Conservation (phyloP, 2,797 vertebrate species). For the Lemur catta region DNA sequence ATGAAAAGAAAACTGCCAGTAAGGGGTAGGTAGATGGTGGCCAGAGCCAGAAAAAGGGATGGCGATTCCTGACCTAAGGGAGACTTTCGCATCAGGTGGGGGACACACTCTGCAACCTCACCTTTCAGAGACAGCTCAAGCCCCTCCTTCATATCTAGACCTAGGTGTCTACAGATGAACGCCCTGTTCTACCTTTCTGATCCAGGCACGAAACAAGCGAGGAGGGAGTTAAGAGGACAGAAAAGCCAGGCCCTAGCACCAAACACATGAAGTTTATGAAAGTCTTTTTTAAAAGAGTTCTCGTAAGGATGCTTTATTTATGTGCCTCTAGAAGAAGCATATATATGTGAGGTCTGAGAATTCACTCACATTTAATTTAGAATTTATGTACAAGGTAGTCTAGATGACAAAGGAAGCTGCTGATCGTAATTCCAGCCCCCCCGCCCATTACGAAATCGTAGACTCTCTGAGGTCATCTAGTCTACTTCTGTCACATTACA, state of each 20-base stretch:
- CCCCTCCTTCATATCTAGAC: neutral
- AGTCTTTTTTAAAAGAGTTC: neutral
- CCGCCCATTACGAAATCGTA: neutral
- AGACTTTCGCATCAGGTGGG: neutral
- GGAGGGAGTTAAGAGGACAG: neutral
- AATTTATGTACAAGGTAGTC: neutral
- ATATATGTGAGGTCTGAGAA: neutral
- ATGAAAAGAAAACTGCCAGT: neutral
- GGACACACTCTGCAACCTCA: too few relatives aligned
- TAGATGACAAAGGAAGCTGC: neutral
- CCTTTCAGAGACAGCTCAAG: neutral
- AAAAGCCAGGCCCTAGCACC: neutral
- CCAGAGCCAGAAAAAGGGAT: neutral
- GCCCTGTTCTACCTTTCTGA: neutral
- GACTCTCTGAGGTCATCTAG: neutral
- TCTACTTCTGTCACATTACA: slow-evolving; percentile 10
- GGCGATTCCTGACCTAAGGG: neutral
- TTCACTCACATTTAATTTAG: neutral
- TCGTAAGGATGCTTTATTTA: neutral
- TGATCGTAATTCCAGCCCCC: neutral
- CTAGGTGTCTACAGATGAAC: neutral
- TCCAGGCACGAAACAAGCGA: neutral
- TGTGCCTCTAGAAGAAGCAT: neutral
- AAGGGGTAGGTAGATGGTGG: neutral
- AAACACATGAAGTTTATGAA: neutral